Conservation (phyloP, 1,140 invertebrate species). For the Neuroterus valhalla region DNA sequence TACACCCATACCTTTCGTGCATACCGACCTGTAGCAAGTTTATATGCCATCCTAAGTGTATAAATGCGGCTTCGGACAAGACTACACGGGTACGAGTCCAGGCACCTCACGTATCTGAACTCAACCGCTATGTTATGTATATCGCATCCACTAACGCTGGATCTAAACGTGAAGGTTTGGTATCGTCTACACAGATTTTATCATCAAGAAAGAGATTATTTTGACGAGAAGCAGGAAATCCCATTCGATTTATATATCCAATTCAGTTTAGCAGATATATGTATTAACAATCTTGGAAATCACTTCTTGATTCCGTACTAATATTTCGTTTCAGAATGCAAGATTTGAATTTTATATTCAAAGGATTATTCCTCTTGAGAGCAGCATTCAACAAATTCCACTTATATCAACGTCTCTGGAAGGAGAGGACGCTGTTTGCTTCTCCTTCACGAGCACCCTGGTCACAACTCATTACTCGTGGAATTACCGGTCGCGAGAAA, state of each 20-base stretch:
- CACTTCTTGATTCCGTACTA: neutral
- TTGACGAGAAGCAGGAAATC: neutral
- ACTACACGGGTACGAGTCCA: conserved; percentile 8
- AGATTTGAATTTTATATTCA: neutral
- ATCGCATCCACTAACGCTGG: neutral
- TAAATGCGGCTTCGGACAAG: conserved; percentile 10
- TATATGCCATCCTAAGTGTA: conserved; percentile 13
- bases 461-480: conserved; percentile 52
- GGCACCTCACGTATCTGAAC: conserved; percentile 7
- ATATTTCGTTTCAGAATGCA: neutral
- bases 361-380: conserved; percentile 3
- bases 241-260: neutral
- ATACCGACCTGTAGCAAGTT: conserved; percentile 11
- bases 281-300: neutral
- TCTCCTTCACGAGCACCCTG: conserved; percentile 40
- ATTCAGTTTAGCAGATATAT: neutral
- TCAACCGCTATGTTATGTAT: neutral
- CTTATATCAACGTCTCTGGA: conserved; percentile 17
- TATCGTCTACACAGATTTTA: neutral
- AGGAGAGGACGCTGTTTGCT: neutral
- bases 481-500: conserved; percentile 53
- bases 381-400: conserved; percentile 15
- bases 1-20: conserved; percentile 45
- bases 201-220: neutral
- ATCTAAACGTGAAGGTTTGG: neutral